These are phyloP conservation scores for Diplazon laetatorius DNA, from an alignment of 2,888 invertebrate genomes.

Conservation along the genomic window DNA sequence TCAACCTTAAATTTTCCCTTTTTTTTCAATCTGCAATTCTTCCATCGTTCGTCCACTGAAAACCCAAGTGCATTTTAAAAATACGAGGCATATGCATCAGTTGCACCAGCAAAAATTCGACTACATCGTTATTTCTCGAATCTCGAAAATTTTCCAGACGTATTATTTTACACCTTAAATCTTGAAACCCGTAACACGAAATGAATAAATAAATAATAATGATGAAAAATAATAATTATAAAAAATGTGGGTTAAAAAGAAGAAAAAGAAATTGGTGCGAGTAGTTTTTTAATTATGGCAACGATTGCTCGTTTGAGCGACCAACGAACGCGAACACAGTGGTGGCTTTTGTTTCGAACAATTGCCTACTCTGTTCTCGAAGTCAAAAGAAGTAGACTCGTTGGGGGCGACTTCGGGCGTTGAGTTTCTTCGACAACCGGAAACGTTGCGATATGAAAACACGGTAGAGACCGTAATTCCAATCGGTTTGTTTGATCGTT, in stretches of 20 bases:
- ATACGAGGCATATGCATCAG: no score
- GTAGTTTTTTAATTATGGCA: conserved; percentile 51
- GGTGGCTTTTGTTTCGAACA: conserved; percentile 54
- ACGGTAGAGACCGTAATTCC: conserved; percentile 51
- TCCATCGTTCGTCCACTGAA: no score
- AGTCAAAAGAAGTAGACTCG: conserved; percentile 1
- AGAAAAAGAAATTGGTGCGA: conserved; percentile 43
- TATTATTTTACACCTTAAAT: no score
- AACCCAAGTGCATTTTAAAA: no score
- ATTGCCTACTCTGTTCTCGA: conserved; percentile 61
- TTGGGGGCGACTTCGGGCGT: conserved; percentile 27
- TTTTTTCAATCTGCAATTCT: no score
- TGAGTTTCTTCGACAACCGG: conserved; percentile 51
- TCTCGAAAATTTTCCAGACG: no score
- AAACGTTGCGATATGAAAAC: conserved; percentile 56
- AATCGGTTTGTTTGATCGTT: conserved; percentile 56
- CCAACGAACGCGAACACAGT: conserved; percentile 41
- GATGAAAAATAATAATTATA: no score
- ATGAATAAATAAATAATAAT: conserved; percentile 8
- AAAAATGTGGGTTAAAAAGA: background rate
- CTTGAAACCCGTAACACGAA: no score
- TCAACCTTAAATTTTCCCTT: no score
- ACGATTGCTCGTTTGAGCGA: conserved; percentile 6
- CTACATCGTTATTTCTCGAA: no score
- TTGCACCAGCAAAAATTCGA: no score